Percentiles rank a stretch among this genome's conserved stretches.
Conservation (phyloP, 2,888 invertebrate species). For the Synergus gifuensis region DNA sequence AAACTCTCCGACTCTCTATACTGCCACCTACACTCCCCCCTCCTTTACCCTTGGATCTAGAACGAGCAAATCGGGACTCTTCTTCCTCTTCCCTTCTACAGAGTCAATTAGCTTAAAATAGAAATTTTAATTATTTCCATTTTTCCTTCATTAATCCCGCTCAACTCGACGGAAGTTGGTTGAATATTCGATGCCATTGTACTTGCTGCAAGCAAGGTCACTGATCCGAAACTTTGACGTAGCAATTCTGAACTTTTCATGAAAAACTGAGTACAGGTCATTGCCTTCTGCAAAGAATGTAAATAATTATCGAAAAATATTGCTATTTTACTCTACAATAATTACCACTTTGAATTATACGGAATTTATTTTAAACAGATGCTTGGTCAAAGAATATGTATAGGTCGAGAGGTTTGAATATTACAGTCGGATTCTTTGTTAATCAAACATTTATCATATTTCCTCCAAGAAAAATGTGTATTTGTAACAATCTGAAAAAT, state of each 20-base stretch:
- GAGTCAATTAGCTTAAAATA: slow-evolving; percentile 64
- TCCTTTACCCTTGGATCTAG: slow-evolving; percentile 36
- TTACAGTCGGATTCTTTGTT: no score
- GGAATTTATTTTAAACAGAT: neutral
- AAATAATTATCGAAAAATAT: neutral
- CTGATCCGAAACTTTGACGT: slow-evolving; percentile 59
- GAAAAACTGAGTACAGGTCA: slow-evolving; percentile 62
- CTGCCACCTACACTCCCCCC: slow-evolving; percentile 14
- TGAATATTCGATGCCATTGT: slow-evolving; percentile 73
- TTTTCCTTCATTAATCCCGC: slow-evolving; percentile 62
- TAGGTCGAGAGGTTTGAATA: neutral
- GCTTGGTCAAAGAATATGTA: neutral
- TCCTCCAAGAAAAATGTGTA: neutral
- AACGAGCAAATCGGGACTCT: slow-evolving; percentile 48
- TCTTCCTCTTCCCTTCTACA: slow-evolving; percentile 41
- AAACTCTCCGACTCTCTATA: slow-evolving; percentile 41
- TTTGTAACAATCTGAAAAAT: neutral
- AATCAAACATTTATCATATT: neutral
- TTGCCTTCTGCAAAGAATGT: slow-evolving; percentile 50
- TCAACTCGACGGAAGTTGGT: slow-evolving; percentile 67
- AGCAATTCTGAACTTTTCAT: slow-evolving; percentile 52
- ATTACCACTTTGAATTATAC: no score
- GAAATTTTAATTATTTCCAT: slow-evolving; percentile 61
- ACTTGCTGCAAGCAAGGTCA: slow-evolving; percentile 67
- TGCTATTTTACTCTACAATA: neutral